Percentiles rank a stretch among this genome's conserved stretches.
Evolutionary conservation across 2,797 vertebrate species (phyloP).

Genomic region (Amblyraja radiata): DNA sequence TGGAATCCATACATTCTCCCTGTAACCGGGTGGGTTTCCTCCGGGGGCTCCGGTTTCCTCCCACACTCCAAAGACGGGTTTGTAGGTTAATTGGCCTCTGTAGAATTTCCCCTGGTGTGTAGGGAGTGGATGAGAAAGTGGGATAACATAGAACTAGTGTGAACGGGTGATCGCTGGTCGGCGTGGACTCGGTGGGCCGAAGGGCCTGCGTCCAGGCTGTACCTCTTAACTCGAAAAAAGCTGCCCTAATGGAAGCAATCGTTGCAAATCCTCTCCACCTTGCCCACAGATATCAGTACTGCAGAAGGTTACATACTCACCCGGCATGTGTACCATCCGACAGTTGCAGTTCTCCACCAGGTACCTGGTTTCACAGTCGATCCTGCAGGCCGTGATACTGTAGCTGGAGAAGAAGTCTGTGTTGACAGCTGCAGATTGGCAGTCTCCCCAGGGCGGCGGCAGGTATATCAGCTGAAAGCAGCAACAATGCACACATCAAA

Average conservation of each 20-base stretch:
- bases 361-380: slow-evolving; percentile 94
- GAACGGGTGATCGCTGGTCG: too few species aligned
- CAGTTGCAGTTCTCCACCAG: slow-evolving; percentile 98
- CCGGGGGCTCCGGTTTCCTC: too few species aligned
- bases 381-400: slow-evolving; percentile 91
- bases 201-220: too few species aligned
- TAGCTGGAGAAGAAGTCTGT: slow-evolving; percentile 90
- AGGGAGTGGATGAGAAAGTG: too few species aligned
- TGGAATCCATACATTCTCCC: too few species aligned
- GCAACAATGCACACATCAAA: not conserved
- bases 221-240: too few species aligned
- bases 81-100: too few species aligned
- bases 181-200: too few species aligned
- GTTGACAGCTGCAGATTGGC: slow-evolving; percentile 78
- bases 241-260: not conserved
- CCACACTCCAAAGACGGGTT: too few species aligned
- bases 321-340: slow-evolving; percentile 97
- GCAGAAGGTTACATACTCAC: slow-evolving; percentile 50
- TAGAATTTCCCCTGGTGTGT: too few species aligned
- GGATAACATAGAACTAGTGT: too few species aligned
- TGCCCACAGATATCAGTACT: not conserved
- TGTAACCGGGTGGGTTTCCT: too few species aligned
- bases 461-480: slow-evolving; percentile 81
- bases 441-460: slow-evolving; percentile 94
- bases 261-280: not conserved